Evolutionary conservation across 2,888 invertebrate genomes (phyloP).

Genomic region (Thymelicus sylvestris): DNA sequence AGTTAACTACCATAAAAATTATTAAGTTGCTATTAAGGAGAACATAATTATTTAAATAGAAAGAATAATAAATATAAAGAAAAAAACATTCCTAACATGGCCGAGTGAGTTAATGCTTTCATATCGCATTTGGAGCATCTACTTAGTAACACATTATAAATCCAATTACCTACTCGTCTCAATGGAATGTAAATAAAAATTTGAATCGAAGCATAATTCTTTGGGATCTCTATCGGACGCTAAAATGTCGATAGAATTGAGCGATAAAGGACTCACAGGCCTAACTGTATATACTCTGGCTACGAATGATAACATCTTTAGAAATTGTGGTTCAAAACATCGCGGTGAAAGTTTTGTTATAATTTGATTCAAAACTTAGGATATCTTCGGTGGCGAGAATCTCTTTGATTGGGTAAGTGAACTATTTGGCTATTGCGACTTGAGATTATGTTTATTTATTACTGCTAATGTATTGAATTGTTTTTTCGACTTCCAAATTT

Average conservation of each 20-base stretch:
- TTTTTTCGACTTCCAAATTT: too few species aligned
- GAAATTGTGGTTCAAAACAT: slow-evolving; percentile 49
- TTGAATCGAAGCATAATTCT: slow-evolving; percentile 52
- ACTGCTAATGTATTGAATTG: too few species aligned
- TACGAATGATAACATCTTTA: slow-evolving; percentile 60
- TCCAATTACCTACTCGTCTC: slow-evolving; percentile 62
- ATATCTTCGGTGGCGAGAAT: too few species aligned
- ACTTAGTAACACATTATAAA: slow-evolving; percentile 41
- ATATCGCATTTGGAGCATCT: slow-evolving; percentile 42
- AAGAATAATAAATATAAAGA: slow-evolving; percentile 8
- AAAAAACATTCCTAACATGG: slow-evolving; percentile 2
- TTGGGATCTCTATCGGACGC: slow-evolving; percentile 52
- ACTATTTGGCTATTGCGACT: too few species aligned
- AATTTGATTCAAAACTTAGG: too few species aligned
- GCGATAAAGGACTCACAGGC: slow-evolving; percentile 64
- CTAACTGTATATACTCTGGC: slow-evolving; percentile 55
- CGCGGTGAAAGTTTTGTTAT: too few species aligned
- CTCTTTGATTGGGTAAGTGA: too few species aligned
- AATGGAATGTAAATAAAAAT: slow-evolving; percentile 62
- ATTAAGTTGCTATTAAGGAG: neutral
- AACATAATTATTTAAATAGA: slow-evolving; percentile 47
- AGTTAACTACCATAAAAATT: neutral
- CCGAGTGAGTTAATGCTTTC: slow-evolving; percentile 40
- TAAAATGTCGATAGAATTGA: slow-evolving; percentile 53
- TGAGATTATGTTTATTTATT: too few species aligned